Evolutionary conservation across 2,888 invertebrate genomes (phyloP), one percentile per base, ranked within the genome.

Genomic region (Meloe dianella): DNA sequence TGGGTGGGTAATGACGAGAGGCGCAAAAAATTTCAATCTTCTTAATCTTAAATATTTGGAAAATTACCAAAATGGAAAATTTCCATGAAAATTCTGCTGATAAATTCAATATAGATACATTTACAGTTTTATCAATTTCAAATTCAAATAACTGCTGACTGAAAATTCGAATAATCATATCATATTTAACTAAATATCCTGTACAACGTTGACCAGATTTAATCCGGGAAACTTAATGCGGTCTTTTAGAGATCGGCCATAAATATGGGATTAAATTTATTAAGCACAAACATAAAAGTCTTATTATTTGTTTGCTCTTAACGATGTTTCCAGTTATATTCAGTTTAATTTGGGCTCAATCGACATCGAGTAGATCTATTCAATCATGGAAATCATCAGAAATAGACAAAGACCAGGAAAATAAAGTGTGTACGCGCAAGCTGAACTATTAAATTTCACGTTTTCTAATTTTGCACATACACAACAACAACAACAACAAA

Each of bases 401-500:
- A 47, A 47, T 20, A 20, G 9, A 47, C 20, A 47, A 47, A 47
- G 35, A 35, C 35, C 35, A 35, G 35, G 35, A 24, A 54, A 27
- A 57, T 54, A 58, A 27, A 27, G 4, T 27, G n/a, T 27, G 2
- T 27, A 56, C 38, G 61, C 1, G 5, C 12, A 35, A 27, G 27
- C 27, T 27, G 27, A 35, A 57, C 68, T 65, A 71, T 73, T 67
- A 68, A 70, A 67, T 69, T 72, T 73, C 73, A 72, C 71, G 74
- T 71, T 74, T 74, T 74, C 73, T 74, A 73, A 71, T 73, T 75
- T 72, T 63, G 72, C 76, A 76, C 74, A 75, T 74, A 75, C n/a
- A 9, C 9, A 32, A 9, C 32, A 6, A 7, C 9, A 38, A 38
- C 12, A 38, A 38, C 5, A 38, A 38, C 5, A 38, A 47, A 47